phyloP scores from a whole-genome alignment of 2,888 invertebrate species.

The Melanostoma scalare region DNA sequence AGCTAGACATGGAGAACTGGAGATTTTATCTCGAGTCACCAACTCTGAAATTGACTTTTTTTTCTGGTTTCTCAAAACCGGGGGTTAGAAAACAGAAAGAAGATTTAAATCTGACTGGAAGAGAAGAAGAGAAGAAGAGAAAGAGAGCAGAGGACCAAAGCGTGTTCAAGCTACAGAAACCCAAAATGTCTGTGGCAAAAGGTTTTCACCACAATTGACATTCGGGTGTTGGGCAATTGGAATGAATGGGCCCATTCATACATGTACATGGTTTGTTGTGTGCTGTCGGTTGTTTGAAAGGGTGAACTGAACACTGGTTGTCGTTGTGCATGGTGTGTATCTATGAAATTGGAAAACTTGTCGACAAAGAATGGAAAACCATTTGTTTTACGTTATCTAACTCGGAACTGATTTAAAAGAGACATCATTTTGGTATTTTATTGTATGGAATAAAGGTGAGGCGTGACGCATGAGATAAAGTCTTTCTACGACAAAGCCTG shows the following conservation, averaged over 20 bases:
- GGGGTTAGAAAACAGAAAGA: slow-evolving; percentile 40
- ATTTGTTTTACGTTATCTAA: too few relatives aligned
- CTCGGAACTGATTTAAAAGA: too few relatives aligned
- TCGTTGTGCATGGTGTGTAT: too few relatives aligned
- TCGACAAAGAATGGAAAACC: too few relatives aligned
- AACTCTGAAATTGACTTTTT: slow-evolving; percentile 43
- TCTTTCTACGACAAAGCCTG: too few relatives aligned
- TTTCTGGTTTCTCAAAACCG: slow-evolving; percentile 9
- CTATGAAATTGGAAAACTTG: too few relatives aligned
- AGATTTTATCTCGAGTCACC: not conserved
- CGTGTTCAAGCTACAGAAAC: slow-evolving; percentile 58
- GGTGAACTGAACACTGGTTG: too few relatives aligned
- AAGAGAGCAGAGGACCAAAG: slow-evolving; percentile 12
- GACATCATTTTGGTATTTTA: too few relatives aligned
- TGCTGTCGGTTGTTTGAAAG: not conserved
- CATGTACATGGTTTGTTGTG: slow-evolving; percentile 27
- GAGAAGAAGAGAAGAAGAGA: not conserved
- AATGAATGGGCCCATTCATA: slow-evolving; percentile 24
- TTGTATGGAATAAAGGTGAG: too few relatives aligned
- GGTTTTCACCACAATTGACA: slow-evolving; percentile 68
- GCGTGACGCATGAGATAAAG: too few relatives aligned
- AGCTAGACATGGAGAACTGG: slow-evolving; percentile 11
- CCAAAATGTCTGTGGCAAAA: slow-evolving; percentile 60
- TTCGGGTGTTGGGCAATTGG: slow-evolving; percentile 34
- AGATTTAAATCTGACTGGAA: slow-evolving; percentile 48